phyloP scores from a whole-genome alignment of 2,797 vertebrate genomes.

The Atherinosoma microstoma region DNA sequence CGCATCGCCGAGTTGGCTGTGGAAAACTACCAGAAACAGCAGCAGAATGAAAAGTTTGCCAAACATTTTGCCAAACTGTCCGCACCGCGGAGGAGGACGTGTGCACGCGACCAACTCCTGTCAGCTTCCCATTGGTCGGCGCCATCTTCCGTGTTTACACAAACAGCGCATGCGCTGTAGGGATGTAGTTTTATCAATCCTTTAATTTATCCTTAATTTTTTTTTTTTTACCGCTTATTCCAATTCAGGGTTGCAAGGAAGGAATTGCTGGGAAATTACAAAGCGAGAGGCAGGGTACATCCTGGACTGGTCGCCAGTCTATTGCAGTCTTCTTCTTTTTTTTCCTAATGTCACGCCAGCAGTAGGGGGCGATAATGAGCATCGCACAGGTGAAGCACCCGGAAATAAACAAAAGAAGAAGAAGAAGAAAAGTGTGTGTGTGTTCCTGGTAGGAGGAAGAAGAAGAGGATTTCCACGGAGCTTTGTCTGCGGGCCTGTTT shows the following conservation, averaged over 20 bases:
- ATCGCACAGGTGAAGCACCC: neutral
- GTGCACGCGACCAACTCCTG: conserved; percentile 44
- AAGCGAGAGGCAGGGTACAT: no score
- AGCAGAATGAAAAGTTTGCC: conserved; percentile 68
- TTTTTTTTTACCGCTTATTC: no score
- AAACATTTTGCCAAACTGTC: conserved; percentile 66
- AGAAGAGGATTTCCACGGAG: neutral
- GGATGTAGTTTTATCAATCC: no score
- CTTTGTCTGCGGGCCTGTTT: neutral
- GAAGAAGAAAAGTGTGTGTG: neutral
- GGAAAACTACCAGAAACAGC: conserved; percentile 47
- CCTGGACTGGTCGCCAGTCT: no score
- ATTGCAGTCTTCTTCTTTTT: no score
- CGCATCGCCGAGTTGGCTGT: conserved; percentile 39
- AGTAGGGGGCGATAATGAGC: neutral
- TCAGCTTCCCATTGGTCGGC: conserved; percentile 71
- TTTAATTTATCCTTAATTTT: no score
- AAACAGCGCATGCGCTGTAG: neutral
- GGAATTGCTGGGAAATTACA: no score
- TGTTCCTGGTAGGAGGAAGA: neutral
- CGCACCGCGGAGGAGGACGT: neutral
- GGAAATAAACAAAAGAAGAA: neutral
- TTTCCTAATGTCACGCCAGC: neutral
- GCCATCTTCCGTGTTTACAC: conserved; percentile 4
- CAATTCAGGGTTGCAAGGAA: no score